Conservation (phyloP, 2,113 vertebrate species). For the Nothocercus nigrocapillus region DNA sequence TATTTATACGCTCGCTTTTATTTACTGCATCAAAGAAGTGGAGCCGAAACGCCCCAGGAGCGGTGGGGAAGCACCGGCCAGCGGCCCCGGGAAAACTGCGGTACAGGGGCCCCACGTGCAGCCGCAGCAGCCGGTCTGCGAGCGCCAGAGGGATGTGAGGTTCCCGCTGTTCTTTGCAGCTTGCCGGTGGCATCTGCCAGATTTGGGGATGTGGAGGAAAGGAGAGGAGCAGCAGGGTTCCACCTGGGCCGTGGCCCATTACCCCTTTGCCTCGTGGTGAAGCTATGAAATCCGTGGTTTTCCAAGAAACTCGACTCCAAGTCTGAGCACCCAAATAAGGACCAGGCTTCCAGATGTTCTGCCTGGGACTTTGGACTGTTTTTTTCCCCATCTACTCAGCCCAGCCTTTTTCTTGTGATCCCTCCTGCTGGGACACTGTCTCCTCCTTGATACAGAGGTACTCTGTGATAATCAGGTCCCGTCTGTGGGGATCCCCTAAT, state of each 20-base stretch:
- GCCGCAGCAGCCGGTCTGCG: background rate
- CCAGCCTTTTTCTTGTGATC: background rate
- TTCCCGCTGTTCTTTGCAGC: background rate
- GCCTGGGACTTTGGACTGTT: background rate
- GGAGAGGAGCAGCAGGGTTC: background rate
- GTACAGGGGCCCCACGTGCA: too few relatives aligned
- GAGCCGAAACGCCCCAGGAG: accelerated
- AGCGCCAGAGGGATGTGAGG: background rate
- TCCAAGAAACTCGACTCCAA: background rate
- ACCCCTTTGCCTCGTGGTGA: background rate
- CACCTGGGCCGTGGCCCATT: background rate
- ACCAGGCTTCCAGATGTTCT: background rate
- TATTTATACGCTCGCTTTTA: background rate
- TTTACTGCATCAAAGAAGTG: background rate
- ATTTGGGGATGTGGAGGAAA: background rate
- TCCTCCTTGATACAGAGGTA: background rate
- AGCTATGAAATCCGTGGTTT: accelerated
- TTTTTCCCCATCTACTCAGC: background rate
- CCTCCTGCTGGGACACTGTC: background rate
- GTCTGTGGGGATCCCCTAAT: background rate
- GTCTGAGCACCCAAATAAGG: background rate
- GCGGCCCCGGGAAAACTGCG: background rate
- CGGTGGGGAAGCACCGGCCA: background rate
- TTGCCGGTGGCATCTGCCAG: background rate
- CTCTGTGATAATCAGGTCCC: background rate